Conservation (phyloP, 2,113 vertebrate species). For the Xiphias gladius region DNA sequence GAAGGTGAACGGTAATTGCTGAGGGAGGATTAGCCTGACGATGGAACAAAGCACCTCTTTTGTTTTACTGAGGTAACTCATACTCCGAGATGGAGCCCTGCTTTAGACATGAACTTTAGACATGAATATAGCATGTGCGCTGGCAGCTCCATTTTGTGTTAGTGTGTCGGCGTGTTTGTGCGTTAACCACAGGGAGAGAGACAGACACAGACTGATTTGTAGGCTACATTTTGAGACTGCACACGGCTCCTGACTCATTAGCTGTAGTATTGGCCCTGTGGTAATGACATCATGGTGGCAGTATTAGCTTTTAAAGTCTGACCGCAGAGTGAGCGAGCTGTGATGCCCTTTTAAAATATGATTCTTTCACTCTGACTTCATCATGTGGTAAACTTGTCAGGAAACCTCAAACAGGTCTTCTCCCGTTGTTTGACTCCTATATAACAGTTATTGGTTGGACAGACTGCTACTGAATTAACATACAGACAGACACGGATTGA, state of each 20-base stretch:
- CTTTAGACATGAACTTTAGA: conserved; percentile 50
- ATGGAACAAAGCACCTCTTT: conserved; percentile 79
- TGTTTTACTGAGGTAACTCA: conserved; percentile 72
- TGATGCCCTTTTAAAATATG: conserved; percentile 55
- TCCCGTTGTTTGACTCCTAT: conserved; percentile 45
- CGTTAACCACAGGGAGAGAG: conserved; percentile 42
- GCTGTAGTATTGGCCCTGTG: conserved; percentile 41
- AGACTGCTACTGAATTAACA: conserved; percentile 14
- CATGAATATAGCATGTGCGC: conserved; percentile 32
- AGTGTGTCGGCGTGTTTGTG: conserved; percentile 33
- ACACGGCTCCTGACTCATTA: conserved; percentile 62
- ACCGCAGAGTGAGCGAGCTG: conserved; percentile 54
- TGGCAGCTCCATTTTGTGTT: conserved; percentile 28
- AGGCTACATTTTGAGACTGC: conserved; percentile 39
- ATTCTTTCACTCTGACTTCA: conserved; percentile 71
- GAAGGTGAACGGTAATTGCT: conserved; percentile 83
- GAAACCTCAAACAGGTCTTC: conserved; percentile 63
- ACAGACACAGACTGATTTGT: conserved; percentile 36
- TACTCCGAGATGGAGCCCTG: conserved; percentile 44
- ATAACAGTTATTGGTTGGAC: conserved; percentile 20
- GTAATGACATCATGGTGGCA: conserved; percentile 75
- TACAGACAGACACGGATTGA: conserved; percentile 24
- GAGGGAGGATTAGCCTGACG: conserved; percentile 77
- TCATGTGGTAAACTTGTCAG: conserved; percentile 57
- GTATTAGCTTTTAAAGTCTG: conserved; percentile 60